Conservation (phyloP, 1,140 invertebrate genomes). For the Linepithema humile region DNA sequence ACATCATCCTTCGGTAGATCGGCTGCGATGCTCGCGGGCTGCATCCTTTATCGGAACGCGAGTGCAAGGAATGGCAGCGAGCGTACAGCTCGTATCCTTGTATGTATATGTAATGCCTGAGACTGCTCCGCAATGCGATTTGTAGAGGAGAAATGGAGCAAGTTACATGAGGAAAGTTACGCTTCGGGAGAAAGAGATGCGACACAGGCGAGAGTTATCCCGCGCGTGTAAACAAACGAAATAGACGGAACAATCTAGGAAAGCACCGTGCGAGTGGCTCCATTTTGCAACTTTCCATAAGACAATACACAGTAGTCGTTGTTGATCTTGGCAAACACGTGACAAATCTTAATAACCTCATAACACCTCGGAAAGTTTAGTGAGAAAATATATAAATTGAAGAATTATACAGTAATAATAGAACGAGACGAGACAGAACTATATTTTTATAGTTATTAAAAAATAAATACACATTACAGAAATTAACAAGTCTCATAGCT, state of each 20-base stretch:
- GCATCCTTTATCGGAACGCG: conserved; percentile 61
- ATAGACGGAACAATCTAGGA: conserved; percentile 52
- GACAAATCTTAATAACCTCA: conserved; percentile 30
- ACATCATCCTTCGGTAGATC: conserved; percentile 51
- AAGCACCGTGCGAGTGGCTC: conserved; percentile 17
- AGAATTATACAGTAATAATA: neutral
- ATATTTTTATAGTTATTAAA: no score
- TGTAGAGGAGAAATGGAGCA: conserved; percentile 61
- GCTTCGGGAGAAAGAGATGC: conserved; percentile 26
- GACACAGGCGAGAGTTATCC: conserved; percentile 35
- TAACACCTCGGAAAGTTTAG: neutral
- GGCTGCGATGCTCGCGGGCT: conserved; percentile 30
- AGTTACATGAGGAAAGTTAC: conserved; percentile 67
- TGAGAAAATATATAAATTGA: neutral
- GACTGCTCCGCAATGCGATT: conserved; percentile 56
- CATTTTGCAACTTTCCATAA: conserved; percentile 35
- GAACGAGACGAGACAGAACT: no score
- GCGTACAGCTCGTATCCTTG: conserved; percentile 34
- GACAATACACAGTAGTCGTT: conserved; percentile 25
- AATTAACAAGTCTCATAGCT: neutral
- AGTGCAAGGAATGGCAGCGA: conserved; percentile 37
- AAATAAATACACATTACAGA: neutral
- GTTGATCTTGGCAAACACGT: conserved; percentile 21
- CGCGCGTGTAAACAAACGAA: conserved; percentile 51
- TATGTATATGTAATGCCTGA: conserved; percentile 37